These are phyloP conservation scores for Xenentodon cancila DNA, from an alignment of 2,797 vertebrate genomes.

Conservation along the genomic window DNA sequence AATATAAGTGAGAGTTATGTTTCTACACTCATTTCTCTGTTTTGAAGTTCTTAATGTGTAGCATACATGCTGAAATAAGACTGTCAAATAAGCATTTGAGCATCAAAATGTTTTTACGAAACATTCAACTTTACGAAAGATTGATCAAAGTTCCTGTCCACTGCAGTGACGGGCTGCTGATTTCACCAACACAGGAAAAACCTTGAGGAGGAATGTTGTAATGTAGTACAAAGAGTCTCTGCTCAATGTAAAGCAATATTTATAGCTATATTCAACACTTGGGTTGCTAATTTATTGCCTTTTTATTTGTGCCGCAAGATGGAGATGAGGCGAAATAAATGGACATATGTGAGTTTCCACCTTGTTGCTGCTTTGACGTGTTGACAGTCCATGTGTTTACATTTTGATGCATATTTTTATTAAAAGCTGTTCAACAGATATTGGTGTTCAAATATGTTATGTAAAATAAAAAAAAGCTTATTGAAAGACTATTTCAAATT, in stretches of 20 bases:
- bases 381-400: conserved; percentile 12
- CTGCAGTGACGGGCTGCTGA: conserved; percentile 12
- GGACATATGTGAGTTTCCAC: conserved; percentile 1
- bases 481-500: no score
- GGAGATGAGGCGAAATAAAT: conserved; percentile 12
- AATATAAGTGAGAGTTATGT: not conserved
- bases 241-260: conserved; percentile 2
- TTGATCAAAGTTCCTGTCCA: not conserved
- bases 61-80: conserved; percentile 5
- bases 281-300: conserved; percentile 61
- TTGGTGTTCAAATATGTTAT: conserved; percentile 24
- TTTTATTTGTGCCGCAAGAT: conserved; percentile 42
- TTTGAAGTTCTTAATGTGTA: not conserved
- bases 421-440: conserved; percentile 16
- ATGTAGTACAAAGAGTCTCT: conserved; percentile 22
- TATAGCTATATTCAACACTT: conserved; percentile 32
- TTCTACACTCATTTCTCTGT: not conserved
- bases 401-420: conserved; percentile 56
- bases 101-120: not conserved
- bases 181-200: conserved; percentile 35
- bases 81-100: not conserved
- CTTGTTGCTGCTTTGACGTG: conserved; percentile 38
- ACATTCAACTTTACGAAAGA: not conserved
- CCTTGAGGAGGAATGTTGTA: conserved; percentile 30
- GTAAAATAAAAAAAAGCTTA: conserved; percentile 37